These are phyloP conservation scores for Collichthys lucidus DNA, from an alignment of 2,113 vertebrate species.

Conservation along the genomic window DNA sequence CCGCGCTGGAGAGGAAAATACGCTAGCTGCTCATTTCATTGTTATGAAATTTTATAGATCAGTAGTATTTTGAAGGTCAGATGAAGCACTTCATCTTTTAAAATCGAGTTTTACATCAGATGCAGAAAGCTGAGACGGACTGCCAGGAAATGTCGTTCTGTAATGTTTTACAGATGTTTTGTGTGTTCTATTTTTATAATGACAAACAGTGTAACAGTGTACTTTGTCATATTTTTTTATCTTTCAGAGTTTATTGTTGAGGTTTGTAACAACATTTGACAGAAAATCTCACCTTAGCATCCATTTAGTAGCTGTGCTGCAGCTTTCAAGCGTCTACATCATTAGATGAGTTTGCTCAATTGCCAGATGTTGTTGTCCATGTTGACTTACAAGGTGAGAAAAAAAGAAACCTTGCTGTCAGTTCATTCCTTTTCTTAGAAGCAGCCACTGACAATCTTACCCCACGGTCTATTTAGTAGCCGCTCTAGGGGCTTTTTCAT, in stretches of 20 bases:
- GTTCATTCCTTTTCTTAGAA: neutral
- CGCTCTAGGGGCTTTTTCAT: too few relatives aligned
- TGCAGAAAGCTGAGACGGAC: neutral
- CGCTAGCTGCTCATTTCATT: conserved; percentile 54
- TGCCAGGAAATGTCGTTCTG: neutral
- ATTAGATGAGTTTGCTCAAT: neutral
- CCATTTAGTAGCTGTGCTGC: neutral
- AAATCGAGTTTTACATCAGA: neutral
- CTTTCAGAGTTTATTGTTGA: neutral
- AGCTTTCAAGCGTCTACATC: too few relatives aligned
- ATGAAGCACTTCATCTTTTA: neutral
- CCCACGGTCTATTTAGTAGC: too few relatives aligned
- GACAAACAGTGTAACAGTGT: neutral
- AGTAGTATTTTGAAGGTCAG: neutral
- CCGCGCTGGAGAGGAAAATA: conserved; percentile 82
- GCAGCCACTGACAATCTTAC: neutral
- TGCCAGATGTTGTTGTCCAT: too few relatives aligned
- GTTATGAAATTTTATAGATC: neutral
- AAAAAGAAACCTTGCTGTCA: neutral
- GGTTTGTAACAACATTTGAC: neutral
- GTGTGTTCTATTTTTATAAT: conserved; percentile 29
- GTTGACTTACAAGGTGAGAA: too few relatives aligned
- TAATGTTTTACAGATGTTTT: neutral
- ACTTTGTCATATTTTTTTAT: neutral
- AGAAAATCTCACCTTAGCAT: neutral